A percentile compares a stretch with the other conserved stretches of the same genome.
These are phyloP conservation scores for Drosophila lini DNA, from an alignment of 1,140 invertebrate genomes.

Conservation along the genomic window DNA sequence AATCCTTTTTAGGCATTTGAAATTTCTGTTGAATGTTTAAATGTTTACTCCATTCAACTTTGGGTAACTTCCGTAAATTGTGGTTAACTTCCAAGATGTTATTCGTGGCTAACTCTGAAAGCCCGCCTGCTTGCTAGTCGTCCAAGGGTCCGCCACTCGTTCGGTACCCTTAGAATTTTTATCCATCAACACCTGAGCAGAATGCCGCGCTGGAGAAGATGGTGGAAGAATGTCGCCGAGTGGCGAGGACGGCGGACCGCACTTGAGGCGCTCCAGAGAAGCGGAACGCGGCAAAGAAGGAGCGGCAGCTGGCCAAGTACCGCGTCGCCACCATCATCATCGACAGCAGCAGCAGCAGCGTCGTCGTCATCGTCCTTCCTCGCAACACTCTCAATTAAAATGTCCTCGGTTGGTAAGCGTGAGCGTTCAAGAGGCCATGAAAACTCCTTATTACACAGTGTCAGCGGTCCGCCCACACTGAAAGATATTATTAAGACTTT, in stretches of 20 bases:
- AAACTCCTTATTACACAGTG: slow-evolving; percentile 81
- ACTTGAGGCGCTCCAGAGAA: slow-evolving; percentile 59
- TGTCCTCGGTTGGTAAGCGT: slow-evolving; percentile 82
- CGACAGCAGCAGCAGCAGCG: slow-evolving; percentile 8
- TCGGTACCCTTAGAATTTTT: slow-evolving; percentile 36
- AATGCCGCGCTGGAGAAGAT: slow-evolving; percentile 14
- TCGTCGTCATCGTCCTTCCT: slow-evolving; percentile 44
- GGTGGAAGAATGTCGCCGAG: slow-evolving; percentile 44
- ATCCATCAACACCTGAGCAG: slow-evolving; percentile 74
- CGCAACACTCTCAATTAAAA: slow-evolving; percentile 82
- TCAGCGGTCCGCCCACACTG: slow-evolving; percentile 51
- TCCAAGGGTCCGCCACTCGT: slow-evolving; percentile 47
- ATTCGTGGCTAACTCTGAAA: slow-evolving; percentile 32
- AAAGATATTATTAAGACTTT: background rate
- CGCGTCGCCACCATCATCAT: slow-evolving; percentile 43
- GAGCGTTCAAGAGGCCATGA: slow-evolving; percentile 82
- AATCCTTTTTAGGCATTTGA: background rate
- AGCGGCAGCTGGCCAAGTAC: slow-evolving; percentile 76
- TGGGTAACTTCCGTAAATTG: slow-evolving; percentile 9
- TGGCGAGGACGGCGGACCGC: slow-evolving; percentile 50
- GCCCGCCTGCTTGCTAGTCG: slow-evolving; percentile 3
- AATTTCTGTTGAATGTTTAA: background rate
- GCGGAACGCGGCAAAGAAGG: slow-evolving; percentile 34
- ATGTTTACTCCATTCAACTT: background rate
- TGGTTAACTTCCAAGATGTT: slow-evolving; percentile 19